Conservation (phyloP, 1,140 invertebrate species). For the Ips nitidus region DNA sequence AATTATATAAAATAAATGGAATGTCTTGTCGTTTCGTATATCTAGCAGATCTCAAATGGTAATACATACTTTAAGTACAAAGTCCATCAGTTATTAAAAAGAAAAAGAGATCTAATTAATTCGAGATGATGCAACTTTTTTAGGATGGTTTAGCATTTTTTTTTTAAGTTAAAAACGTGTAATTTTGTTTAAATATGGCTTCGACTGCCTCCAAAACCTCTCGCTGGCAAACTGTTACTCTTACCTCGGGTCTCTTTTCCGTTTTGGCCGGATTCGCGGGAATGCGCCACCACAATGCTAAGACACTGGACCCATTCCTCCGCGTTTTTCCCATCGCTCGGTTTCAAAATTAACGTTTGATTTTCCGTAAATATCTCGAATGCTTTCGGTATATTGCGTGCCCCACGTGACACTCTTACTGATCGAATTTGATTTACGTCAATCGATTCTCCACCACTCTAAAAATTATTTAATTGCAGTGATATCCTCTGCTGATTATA, state of each 20-base stretch:
- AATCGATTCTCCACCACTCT: constrained; percentile 73
- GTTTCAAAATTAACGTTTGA: constrained; percentile 88
- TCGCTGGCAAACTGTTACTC: constrained; percentile 66
- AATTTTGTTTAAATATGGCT: constrained; percentile 10
- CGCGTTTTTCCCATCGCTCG: constrained; percentile 90
- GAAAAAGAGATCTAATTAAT: too few species aligned
- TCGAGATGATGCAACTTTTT: too few species aligned
- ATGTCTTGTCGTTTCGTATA: too few species aligned
- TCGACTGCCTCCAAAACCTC: constrained; percentile 56
- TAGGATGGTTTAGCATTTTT: too few species aligned
- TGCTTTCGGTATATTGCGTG: constrained; percentile 88
- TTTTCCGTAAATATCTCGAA: constrained; percentile 96
- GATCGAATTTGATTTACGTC: constrained; percentile 90
- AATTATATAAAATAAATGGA: too few species aligned
- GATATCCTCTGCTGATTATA: background rate
- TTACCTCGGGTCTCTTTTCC: constrained; percentile 52
- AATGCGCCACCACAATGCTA: constrained; percentile 84
- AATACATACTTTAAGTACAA: too few species aligned
- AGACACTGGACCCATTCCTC: constrained; percentile 93
- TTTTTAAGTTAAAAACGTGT: too few species aligned
- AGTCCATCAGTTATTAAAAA: too few species aligned
- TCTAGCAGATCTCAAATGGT: too few species aligned
- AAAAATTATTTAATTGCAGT: constrained; percentile 34
- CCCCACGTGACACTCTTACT: constrained; percentile 83
- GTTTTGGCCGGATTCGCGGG: constrained; percentile 64